Percentiles rank a stretch among this genome's conserved stretches.
Evolutionary conservation across 2,797 vertebrate species (phyloP).

Genomic region (Microctenopoma steveboyesi): DNA sequence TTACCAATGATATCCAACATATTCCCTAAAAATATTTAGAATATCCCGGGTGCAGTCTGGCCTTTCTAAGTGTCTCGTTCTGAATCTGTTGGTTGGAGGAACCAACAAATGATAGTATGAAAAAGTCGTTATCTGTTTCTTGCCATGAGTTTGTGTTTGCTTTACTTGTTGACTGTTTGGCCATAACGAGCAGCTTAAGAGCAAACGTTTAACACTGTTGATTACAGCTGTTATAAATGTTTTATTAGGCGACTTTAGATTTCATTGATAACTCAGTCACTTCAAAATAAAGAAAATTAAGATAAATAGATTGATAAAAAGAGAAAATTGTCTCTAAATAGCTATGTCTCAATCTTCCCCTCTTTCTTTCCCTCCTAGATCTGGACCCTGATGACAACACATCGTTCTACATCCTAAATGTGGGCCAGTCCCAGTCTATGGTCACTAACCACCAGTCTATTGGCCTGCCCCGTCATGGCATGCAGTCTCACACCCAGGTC

Average conservation of each 20-base stretch:
- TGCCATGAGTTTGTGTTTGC: neutral
- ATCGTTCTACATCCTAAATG: constrained; percentile 96
- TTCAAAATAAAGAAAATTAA: neutral
- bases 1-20: neutral
- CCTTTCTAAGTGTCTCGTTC: neutral
- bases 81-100: neutral
- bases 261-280: neutral
- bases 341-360: constrained; percentile 19
- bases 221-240: no score
- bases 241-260: neutral
- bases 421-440: constrained; percentile 91
- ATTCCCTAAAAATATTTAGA: neutral
- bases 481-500: constrained; percentile 89
- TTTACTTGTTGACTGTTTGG: neutral
- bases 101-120: neutral
- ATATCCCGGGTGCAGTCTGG: neutral
- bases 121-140: neutral
- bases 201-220: no score
- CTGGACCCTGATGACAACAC: constrained; percentile 95
- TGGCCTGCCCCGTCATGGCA: constrained; percentile 90
- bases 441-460: constrained; percentile 86
- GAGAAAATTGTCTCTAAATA: constrained; percentile 1
- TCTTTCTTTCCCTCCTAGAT: constrained; percentile 79
- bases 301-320: neutral
- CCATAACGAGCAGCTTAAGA: neutral